Base-by-base conservation (phyloP, 1,140 invertebrate genomes). In the Habropoda laboriosa region DNA sequence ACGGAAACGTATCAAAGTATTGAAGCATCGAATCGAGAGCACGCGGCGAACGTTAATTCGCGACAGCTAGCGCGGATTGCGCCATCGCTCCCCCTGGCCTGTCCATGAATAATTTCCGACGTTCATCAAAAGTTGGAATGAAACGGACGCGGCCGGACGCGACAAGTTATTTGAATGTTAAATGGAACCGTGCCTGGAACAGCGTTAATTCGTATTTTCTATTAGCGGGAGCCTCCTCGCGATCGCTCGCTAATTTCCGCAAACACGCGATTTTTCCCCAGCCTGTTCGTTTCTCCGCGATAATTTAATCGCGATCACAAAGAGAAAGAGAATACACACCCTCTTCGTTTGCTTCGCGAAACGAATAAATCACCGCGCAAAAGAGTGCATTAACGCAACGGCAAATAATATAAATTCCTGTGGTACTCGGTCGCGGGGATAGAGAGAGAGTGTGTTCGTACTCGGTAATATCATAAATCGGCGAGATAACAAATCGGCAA, bases 401-500 rank as follows among this genome's bases (percentile, higher is more conserved):
- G 47, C 40, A 55, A 85, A 63, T 64, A 72, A 71, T 85, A 75
- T 67, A 83, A 58, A 79, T 68, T 45, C 27, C n/a, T n/a, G n/a
- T n/a, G n/a, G n/a, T n/a, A 24, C 24, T 18, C 35, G 6, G 18
- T 18, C 27, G 49, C 38, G 6, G 40, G 42, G 38, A 45, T 18
- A 24, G 2, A n/a, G 45, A 40, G 58, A 5, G 45, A 42, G 45
- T 45, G n/a, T n/a, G n/a, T n/a, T n/a, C 57, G 40, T 63, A 66
- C 55, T 58, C 61, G 57, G 51, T 38, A 45, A 75, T 81, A 67
- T 47, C 80, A 53, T 67, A 74, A 80, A 85, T 85, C 81, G 76
- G 63, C 38, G 58, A 61, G 85, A 83, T 86, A 82, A 80, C 80
- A 70, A 82, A 86, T 86, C 67, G 73, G 68, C 80, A 72, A 82